Base-by-base conservation (phyloP, 2,797 vertebrate genomes). In the Pempheris klunzingeri region DNA sequence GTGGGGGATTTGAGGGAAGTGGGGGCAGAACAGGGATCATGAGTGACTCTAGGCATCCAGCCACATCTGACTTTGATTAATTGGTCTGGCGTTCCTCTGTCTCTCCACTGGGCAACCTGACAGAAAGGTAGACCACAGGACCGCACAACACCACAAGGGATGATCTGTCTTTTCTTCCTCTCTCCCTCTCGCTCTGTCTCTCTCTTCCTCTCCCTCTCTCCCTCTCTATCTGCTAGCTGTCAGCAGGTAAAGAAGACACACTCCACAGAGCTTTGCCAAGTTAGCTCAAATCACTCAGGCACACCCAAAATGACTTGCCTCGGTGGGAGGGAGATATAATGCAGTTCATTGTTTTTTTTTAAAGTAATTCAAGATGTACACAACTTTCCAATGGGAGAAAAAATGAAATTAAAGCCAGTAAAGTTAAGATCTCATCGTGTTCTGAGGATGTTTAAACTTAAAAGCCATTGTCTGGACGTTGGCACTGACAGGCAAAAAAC, bases 31-130 rank as follows among this genome's bases (percentile, higher is more conserved):
- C 92, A 94, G 96, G 95, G 95, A 97, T 97, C 96, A 96, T 95
- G 96, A 96, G 93, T 96, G 96, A 97, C 96, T 97, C 95, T 93
- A 96, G 96, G 96, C 96, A 85, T 96, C 96, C 96, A 92, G 95
- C 96, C 96, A 96, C 96, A 96, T 97, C 97, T 99, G 97, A 98
- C 97, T 97, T 98, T 99, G 97, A 98, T 98, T 98, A 98, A 99
- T 99, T 97, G 97, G 96, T 94, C 94, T 92, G 94, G 95, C 96
- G 81, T 88, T 87, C 85, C 76, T 94, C 94, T 94, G 95, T 96
- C 96, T 97, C 95, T 92, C 94, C 94, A 92, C 91, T 93, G 93
- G 94, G 92, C 93, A 94, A 93, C 94, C 83, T 92, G 92, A 96
- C 96, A 96, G 97, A 96, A 95, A 96, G 95, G 96, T 93, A 95